Conservation (phyloP, 1,140 invertebrate species). For the Teleopsis dalmanni region DNA sequence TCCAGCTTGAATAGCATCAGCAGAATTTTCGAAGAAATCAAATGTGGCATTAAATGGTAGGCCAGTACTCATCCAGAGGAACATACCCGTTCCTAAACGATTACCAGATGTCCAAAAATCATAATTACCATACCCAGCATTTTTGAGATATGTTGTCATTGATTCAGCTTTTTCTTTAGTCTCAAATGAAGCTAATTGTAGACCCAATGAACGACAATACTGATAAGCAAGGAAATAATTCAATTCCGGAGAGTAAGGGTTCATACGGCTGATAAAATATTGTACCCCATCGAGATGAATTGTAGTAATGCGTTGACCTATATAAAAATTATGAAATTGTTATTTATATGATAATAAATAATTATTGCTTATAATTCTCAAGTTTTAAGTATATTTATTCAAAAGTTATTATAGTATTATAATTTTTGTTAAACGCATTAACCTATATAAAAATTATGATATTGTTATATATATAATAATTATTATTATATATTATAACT, state of each 20-base stretch:
- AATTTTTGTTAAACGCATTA: too few species aligned
- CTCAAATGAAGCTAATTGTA: constrained; percentile 76
- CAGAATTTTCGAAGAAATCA: constrained; percentile 62
- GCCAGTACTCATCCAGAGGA: constrained; percentile 83
- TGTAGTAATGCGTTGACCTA: constrained; percentile 76
- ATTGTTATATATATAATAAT: background rate
- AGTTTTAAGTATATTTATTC: background rate
- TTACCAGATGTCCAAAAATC: constrained; percentile 87
- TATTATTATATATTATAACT: background rate
- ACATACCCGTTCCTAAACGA: constrained; percentile 75
- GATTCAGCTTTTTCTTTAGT: constrained; percentile 78
- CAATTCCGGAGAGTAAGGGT: constrained; percentile 76
- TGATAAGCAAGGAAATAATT: constrained; percentile 84
- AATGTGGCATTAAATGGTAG: constrained; percentile 79
- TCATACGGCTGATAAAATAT: constrained; percentile 81
- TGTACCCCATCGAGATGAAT: constrained; percentile 77
- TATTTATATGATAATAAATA: background rate
- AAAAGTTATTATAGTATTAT: too few species aligned
- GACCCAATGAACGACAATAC: constrained; percentile 75
- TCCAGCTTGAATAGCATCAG: constrained; percentile 50
- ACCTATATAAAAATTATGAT: constrained; percentile 51
- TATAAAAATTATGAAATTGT: constrained; percentile 38
- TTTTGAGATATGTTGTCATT: constrained; percentile 71
- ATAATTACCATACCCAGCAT: constrained; percentile 72
- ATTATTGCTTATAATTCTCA: background rate